phyloP scores from a whole-genome alignment of 2,888 invertebrate species.

The Sericinus montela region DNA sequence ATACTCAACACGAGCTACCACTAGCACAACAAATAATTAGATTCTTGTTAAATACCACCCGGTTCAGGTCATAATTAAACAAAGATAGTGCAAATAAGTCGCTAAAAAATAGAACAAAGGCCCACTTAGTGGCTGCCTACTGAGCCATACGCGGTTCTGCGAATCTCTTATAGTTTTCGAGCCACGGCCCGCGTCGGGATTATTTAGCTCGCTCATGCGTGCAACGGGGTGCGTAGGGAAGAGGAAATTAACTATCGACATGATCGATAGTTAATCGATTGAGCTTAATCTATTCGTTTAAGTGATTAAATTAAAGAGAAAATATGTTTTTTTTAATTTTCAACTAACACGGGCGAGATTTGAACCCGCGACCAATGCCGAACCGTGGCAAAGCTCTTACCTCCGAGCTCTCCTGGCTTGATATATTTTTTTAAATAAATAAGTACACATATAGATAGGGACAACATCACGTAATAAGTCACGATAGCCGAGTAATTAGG shows the following conservation, averaged over 20 bases:
- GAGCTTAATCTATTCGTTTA: too few species aligned
- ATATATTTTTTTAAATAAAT: too few species aligned
- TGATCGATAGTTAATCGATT: too few species aligned
- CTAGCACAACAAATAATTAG: slow-evolving; percentile 11
- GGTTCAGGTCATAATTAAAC: slow-evolving; percentile 29
- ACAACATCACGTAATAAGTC: too few species aligned
- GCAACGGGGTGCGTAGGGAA: slow-evolving; percentile 28
- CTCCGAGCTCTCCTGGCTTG: too few species aligned
- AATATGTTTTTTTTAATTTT: too few species aligned
- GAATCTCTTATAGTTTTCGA: slow-evolving; percentile 51
- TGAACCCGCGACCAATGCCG: too few species aligned
- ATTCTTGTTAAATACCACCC: slow-evolving; percentile 2
- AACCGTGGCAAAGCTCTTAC: too few species aligned
- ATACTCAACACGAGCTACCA: background rate
- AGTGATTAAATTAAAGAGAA: too few species aligned
- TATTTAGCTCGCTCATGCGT: slow-evolving; percentile 59
- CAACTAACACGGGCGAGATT: too few species aligned
- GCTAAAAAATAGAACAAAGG: slow-evolving; percentile 26
- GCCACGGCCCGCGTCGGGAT: slow-evolving; percentile 46
- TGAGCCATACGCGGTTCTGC: slow-evolving; percentile 52
- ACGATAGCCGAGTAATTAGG: too few species aligned
- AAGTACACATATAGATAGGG: too few species aligned
- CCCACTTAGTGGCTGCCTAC: slow-evolving; percentile 43
- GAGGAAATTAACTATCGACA: slow-evolving; percentile 24
- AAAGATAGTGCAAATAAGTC: slow-evolving; percentile 33